A percentile compares a stretch with the other conserved stretches of the same genome.
Conservation (phyloP, 2,113 vertebrate species). For the Etheostoma spectabile region DNA sequence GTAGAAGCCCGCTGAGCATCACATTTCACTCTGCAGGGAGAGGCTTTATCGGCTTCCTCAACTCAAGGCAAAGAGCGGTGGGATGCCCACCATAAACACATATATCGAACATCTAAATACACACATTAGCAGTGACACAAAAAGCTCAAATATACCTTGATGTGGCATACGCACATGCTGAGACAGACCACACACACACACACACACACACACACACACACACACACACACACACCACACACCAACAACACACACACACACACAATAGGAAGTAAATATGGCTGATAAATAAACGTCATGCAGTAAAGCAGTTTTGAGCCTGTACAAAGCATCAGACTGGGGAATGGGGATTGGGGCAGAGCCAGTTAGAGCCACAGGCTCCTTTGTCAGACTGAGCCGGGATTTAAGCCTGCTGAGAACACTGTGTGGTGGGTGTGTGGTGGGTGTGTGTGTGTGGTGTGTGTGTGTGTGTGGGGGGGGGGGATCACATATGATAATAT, state of each 20-base stretch:
- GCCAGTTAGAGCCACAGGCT: slow-evolving; percentile 76
- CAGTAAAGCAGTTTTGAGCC: slow-evolving; percentile 64
- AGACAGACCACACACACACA: slow-evolving; percentile 18
- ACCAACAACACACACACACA: neutral
- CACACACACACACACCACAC: slow-evolving; percentile 18
- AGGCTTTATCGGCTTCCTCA: slow-evolving; percentile 17
- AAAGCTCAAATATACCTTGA: slow-evolving; percentile 27
- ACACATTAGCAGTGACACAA: slow-evolving; percentile 18
- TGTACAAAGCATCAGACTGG: slow-evolving; percentile 69
- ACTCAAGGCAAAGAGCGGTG: neutral
- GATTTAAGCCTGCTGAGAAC: slow-evolving; percentile 75
- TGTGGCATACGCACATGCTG: slow-evolving; percentile 11
- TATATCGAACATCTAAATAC: slow-evolving; percentile 17
- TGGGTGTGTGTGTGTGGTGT: slow-evolving; percentile 43
- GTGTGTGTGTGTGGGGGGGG: too few relatives aligned
- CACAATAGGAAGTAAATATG: slow-evolving; percentile 60
- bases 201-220: slow-evolving; percentile 35
- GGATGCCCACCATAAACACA: slow-evolving; percentile 4
- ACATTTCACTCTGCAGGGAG: slow-evolving; percentile 19
- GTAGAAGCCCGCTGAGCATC: slow-evolving; percentile 21
- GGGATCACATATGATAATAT: slow-evolving; percentile 47
- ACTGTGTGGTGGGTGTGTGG: slow-evolving; percentile 22
- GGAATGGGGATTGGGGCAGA: slow-evolving; percentile 75
- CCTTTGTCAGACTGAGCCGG: slow-evolving; percentile 77
- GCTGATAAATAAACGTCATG: slow-evolving; percentile 67